A percentile compares a stretch with the other conserved stretches of the same genome.
These are phyloP conservation scores for Podabrus alpinus DNA, from an alignment of 2,888 invertebrate genomes.

Conservation along the genomic window DNA sequence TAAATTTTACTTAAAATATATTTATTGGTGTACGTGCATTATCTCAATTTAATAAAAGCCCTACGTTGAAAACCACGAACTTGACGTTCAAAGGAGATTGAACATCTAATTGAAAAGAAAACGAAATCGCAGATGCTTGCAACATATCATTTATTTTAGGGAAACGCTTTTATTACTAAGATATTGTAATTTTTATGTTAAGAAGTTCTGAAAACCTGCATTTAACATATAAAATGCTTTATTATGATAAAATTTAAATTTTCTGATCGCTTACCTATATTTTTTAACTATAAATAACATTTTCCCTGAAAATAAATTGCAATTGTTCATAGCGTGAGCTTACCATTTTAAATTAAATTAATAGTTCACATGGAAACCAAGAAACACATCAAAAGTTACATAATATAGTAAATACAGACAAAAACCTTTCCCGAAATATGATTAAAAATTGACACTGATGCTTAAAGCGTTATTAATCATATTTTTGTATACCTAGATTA, in stretches of 20 bases:
- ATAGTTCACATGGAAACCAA: not conserved
- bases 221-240: not conserved
- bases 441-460: not conserved
- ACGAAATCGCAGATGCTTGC: slow-evolving; percentile 13
- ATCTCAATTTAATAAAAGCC: not conserved
- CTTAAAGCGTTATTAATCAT: no score
- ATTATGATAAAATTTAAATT: not conserved
- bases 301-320: not conserved
- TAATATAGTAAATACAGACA: no score
- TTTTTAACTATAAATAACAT: not conserved
- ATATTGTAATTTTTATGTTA: slow-evolving; percentile 9
- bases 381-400: not conserved
- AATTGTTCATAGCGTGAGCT: not conserved
- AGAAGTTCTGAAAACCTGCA: not conserved
- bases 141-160: slow-evolving; percentile 3
- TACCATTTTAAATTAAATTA: not conserved
- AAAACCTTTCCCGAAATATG: no score
- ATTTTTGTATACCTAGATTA: no score
- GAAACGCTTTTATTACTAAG: slow-evolving; percentile 7
- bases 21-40: not conserved
- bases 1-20: slow-evolving; percentile 1
- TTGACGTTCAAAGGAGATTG: slow-evolving; percentile 6
- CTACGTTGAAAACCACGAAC: not conserved
- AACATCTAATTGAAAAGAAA: slow-evolving; percentile 15
- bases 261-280: not conserved